Base-by-base conservation (phyloP, 2,888 invertebrate genomes). In the Trissolcus japonicus region DNA sequence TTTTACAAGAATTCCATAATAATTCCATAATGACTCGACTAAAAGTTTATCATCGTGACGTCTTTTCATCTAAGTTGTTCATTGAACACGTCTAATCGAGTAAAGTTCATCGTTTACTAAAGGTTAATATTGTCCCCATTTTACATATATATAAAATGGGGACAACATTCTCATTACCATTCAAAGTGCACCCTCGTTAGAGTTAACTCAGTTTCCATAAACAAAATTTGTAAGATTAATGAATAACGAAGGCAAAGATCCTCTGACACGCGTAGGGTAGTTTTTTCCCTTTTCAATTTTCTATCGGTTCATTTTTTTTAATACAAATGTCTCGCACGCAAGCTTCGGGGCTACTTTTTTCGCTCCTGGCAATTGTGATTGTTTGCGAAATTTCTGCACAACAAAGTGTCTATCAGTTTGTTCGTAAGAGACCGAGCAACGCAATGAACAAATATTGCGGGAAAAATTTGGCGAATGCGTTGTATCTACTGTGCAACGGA, bases 401-500 rank as follows among this genome's bases (percentile, higher is more conserved):
- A 63, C 80, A 81, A 40, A 82, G 84, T 61, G 60, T 82, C 4
- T 83, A 81, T 55, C 83, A 83, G 14, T 82, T 81, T 66, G 76
- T 76, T 16, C 80, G 82, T 57, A 84, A 84, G 41, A 75, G 81
- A 41, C 75, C 71, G 11, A 51, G 75, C 35, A 55, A 19, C 25
- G 35, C 79, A 35, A 72, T 62, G 35, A 82, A 82, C 19, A 85
- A 85, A 67, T 89, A 89, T 79, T 90, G 90, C 78, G 90, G 90
- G 55, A 82, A 81, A 61, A 80, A 83, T 61, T 83, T 90, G 21
- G 85, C 90, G 6, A 86, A 85, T 71, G 84, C 86, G 6, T 80
- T 90, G 19, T 84, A 85, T 61, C 74, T 85, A n/a, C 79, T 90
- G 21, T 90, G 90, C 78, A 82, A 85, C 51, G 89, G 90, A 19